Percentiles rank a stretch among this genome's conserved stretches.
Conservation (phyloP, 1,140 invertebrate species). For the Aphis gossypii region DNA sequence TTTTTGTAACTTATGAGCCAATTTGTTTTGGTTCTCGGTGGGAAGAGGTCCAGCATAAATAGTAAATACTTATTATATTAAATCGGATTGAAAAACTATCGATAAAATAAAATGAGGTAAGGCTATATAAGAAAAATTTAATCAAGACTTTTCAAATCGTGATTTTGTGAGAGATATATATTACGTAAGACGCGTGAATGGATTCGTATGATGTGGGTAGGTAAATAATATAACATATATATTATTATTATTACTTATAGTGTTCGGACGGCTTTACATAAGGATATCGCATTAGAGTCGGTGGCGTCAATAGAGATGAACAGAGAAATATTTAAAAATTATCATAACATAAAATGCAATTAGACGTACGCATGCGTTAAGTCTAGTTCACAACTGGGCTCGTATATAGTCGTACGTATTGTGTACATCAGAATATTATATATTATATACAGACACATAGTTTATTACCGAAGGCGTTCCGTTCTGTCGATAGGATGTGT, state of each 20-base stretch:
- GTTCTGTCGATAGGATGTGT: constrained; percentile 31
- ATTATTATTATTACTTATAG: not conserved
- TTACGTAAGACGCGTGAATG: not conserved
- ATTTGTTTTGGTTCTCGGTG: constrained; percentile 1
- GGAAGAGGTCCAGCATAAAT: not conserved
- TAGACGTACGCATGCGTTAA: not conserved
- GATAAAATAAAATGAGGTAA: constrained; percentile 1
- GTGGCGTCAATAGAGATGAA: not conserved
- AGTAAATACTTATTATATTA: not conserved
- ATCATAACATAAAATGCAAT: constrained; percentile 33
- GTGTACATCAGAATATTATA: not conserved
- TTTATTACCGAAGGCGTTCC: constrained; percentile 33
- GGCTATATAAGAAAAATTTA: not conserved
- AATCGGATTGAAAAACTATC: not conserved
- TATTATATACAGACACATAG: not conserved
- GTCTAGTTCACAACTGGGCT: not conserved
- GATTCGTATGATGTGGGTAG: not conserved
- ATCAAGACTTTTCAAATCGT: constrained; percentile 12
- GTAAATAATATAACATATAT: not conserved
- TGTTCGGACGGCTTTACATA: not conserved
- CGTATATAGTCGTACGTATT: too few species aligned
- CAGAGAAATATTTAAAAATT: not conserved
- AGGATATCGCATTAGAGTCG: not conserved
- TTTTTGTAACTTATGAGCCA: not conserved
- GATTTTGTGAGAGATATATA: not conserved